These are phyloP conservation scores for Anguilla marmorata DNA, from an alignment of 2,797 vertebrate species.

Conservation along the genomic window DNA sequence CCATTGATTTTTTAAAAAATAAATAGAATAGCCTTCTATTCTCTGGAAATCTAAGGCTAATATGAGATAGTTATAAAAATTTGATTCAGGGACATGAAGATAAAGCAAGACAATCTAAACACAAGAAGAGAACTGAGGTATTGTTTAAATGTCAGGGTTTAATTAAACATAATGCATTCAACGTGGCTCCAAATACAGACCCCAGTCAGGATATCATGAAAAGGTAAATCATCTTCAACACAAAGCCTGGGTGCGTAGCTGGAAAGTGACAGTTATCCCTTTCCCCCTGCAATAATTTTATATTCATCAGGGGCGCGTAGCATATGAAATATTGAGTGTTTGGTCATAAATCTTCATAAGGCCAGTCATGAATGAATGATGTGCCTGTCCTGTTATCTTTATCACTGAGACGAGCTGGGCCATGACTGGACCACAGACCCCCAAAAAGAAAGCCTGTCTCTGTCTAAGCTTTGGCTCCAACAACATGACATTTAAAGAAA, in stretches of 20 bases:
- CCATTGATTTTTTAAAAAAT: not conserved
- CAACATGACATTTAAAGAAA: not conserved
- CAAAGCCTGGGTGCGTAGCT: not conserved
- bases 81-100: not conserved
- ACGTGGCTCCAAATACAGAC: not conserved
- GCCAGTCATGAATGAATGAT: slow-evolving; percentile 18
- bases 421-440: not conserved
- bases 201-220: not conserved
- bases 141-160: not conserved
- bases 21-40: not conserved
- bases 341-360: slow-evolving; percentile 17
- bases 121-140: not conserved
- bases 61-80: slow-evolving; percentile 15
- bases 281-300: not conserved
- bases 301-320: not conserved
- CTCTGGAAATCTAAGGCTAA: slow-evolving; percentile 7
- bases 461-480: not conserved
- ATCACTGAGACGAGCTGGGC: not conserved
- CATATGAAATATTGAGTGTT: slow-evolving; percentile 10
- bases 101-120: not conserved
- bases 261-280: not conserved
- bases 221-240: not conserved
- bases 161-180: not conserved
- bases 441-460: not conserved
- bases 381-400: not conserved